Evolutionary conservation across 1,140 invertebrate genomes (phyloP).

Genomic region (Atta texana): DNA sequence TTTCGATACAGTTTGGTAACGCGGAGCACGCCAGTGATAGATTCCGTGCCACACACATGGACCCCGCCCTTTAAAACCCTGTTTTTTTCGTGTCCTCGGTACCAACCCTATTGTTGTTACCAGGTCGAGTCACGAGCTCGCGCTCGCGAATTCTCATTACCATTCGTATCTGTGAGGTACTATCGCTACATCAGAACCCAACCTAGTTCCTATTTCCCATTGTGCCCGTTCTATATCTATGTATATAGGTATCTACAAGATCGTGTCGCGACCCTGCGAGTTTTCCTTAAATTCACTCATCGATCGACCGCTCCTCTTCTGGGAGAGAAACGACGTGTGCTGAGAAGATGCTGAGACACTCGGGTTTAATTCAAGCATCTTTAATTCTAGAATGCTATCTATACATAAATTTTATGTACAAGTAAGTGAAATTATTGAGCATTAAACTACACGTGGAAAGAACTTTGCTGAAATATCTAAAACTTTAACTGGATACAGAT

Average conservation of each 20-base stretch:
- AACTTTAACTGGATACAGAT: too few relatives aligned
- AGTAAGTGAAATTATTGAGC: too few relatives aligned
- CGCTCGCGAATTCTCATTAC: constrained; percentile 76
- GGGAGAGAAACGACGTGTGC: constrained; percentile 48
- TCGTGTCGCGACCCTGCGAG: constrained; percentile 66
- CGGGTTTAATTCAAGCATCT: background rate
- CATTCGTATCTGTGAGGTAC: constrained; percentile 73
- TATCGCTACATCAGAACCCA: constrained; percentile 71
- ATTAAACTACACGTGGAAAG: too few relatives aligned
- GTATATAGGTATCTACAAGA: constrained; percentile 46
- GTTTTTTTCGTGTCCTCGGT: constrained; percentile 71
- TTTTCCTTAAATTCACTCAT: constrained; percentile 68
- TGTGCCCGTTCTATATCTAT: constrained; percentile 73
- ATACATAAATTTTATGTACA: too few relatives aligned
- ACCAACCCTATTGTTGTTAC: constrained; percentile 81
- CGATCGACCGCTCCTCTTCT: constrained; percentile 48
- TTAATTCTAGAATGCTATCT: too few relatives aligned
- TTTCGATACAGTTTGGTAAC: background rate
- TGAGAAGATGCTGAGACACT: constrained; percentile 9
- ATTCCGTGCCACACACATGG: constrained; percentile 36
- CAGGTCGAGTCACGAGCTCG: constrained; percentile 78
- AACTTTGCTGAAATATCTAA: too few relatives aligned
- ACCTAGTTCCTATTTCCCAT: constrained; percentile 80
- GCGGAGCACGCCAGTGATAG: constrained; percentile 57
- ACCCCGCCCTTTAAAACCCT: constrained; percentile 59